phyloP scores from a whole-genome alignment of 2,888 invertebrate genomes.

The Drosophila ustulata region DNA sequence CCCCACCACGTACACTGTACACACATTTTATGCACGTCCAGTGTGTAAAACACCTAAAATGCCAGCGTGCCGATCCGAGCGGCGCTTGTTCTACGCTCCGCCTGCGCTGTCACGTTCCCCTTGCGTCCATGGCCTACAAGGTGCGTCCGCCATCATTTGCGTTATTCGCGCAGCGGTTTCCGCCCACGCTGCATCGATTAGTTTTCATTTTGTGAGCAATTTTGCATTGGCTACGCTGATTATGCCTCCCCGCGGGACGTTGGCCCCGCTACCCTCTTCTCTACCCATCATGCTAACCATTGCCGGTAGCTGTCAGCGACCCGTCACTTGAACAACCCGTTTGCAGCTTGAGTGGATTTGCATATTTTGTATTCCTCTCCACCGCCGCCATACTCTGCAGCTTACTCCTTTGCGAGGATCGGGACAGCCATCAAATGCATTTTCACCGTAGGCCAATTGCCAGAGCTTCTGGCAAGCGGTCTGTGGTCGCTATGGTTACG shows the following conservation, averaged over 20 bases:
- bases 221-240: constrained; percentile 74
- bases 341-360: constrained; percentile 48
- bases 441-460: constrained; percentile 26
- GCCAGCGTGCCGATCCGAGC: constrained; percentile 45
- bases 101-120: background rate
- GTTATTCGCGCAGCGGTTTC: constrained; percentile 51
- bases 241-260: constrained; percentile 49
- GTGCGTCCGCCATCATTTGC: constrained; percentile 36
- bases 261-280: constrained; percentile 1
- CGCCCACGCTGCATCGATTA: constrained; percentile 72
- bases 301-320: constrained; percentile 42
- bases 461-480: background rate
- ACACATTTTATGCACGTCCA: constrained; percentile 82
- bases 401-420: constrained; percentile 3
- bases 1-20: constrained; percentile 62
- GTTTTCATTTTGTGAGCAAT: constrained; percentile 78
- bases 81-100: no score
- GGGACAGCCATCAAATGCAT: constrained; percentile 21
- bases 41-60: constrained; percentile 80
- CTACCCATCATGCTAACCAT: constrained; percentile 33
- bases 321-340: constrained; percentile 21
- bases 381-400: background rate
- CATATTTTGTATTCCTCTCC: constrained; percentile 38
- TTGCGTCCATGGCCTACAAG: constrained; percentile 18
- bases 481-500: constrained; percentile 12